Percentiles rank a stretch among this genome's conserved stretches.
Evolutionary conservation across 2,113 vertebrate species (phyloP).

Genomic region (Alligator mississippiensis): DNA sequence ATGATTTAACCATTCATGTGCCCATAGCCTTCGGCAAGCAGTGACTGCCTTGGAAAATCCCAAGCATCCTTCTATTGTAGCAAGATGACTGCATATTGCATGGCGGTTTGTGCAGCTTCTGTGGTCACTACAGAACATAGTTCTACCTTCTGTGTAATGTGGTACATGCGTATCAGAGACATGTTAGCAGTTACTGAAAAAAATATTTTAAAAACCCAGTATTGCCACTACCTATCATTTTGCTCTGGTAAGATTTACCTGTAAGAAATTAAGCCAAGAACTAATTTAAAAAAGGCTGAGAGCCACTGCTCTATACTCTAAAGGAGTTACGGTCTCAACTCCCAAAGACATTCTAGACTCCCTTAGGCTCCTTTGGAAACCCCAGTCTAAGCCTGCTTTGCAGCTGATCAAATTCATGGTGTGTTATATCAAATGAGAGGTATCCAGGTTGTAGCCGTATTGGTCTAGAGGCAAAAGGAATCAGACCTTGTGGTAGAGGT

Average conservation of each 20-base stretch:
- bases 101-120: background rate
- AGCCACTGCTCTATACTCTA: background rate
- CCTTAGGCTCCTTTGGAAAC: background rate
- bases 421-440: background rate
- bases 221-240: conserved; percentile 13
- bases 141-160: background rate
- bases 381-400: background rate
- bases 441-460: no score
- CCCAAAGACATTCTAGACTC: background rate
- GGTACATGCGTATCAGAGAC: no score
- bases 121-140: background rate
- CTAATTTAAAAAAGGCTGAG: background rate
- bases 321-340: background rate
- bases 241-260: conserved; percentile 39
- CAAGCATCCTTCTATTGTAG: background rate
- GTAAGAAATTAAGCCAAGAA: conserved; percentile 13
- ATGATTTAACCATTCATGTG: no score
- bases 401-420: background rate
- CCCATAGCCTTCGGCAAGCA: background rate
- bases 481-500: no score
- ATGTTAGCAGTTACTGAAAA: conserved; percentile 1
- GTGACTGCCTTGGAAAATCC: background rate
- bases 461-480: no score
- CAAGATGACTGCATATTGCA: background rate
- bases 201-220: conserved; percentile 41